Conservation (phyloP, 2,797 vertebrate genomes). For the Bradypus variegatus region DNA sequence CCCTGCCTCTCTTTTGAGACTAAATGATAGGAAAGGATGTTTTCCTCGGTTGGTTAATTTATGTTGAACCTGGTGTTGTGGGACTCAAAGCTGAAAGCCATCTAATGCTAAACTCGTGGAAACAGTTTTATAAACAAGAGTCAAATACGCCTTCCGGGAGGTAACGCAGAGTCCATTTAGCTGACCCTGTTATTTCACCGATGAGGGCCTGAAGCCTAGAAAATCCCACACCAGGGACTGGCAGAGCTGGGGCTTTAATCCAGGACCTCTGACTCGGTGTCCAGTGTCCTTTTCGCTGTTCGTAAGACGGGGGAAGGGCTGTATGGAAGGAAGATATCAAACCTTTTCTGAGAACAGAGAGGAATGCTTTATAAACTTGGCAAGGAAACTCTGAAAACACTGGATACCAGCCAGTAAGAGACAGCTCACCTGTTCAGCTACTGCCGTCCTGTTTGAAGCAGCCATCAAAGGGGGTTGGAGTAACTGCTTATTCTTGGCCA, state of each 20-base stretch:
- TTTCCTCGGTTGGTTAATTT: neutral
- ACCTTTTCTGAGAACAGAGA: neutral
- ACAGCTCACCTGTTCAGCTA: neutral
- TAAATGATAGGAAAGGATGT: neutral
- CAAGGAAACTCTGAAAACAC: neutral
- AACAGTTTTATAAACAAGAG: neutral
- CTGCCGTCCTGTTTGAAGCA: neutral
- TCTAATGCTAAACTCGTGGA: neutral
- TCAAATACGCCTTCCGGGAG: neutral
- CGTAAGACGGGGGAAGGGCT: neutral
- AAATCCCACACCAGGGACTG: neutral
- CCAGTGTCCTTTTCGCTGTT: neutral
- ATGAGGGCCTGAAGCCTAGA: neutral
- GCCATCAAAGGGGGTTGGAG: neutral
- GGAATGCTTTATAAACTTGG: no score
- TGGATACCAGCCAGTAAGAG: neutral
- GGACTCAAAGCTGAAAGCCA: neutral
- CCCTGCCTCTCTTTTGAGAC: neutral
- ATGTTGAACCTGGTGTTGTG: neutral
- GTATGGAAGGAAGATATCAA: neutral
- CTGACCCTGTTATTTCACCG: neutral
- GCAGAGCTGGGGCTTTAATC: neutral
- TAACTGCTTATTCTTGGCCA: neutral
- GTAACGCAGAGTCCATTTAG: neutral
- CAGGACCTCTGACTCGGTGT: no score